Evolutionary conservation across 2,888 invertebrate species (phyloP).

Genomic region (Gisinianus flammeolus): DNA sequence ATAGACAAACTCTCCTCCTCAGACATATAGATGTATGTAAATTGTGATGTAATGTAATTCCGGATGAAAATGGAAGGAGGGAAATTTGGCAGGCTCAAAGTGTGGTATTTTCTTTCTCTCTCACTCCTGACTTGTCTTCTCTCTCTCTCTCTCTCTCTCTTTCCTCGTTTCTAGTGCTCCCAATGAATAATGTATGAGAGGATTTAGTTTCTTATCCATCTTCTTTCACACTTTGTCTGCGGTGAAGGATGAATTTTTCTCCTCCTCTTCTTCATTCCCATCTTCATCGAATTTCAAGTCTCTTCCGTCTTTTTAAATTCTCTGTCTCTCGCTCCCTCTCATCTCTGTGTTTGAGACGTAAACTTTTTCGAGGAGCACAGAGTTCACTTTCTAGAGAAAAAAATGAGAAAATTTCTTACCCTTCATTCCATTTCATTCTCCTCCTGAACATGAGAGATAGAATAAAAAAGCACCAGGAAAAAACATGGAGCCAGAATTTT

Average conservation of each 20-base stretch:
- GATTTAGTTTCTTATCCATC: conserved; percentile 32
- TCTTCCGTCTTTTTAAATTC: not conserved
- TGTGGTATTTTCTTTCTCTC: conserved; percentile 35
- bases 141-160: conserved; percentile 1
- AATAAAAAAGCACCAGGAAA: not conserved
- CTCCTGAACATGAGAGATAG: not conserved
- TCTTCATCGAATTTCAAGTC: too few relatives aligned
- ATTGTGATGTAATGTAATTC: conserved; percentile 16
- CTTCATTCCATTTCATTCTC: not conserved
- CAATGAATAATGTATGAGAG: conserved; percentile 37
- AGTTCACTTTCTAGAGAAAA: not conserved
- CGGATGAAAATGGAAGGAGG: conserved; percentile 24
- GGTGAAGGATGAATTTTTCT: not conserved
- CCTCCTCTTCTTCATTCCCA: not conserved
- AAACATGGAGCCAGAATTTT: not conserved
- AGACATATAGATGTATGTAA: too few relatives aligned
- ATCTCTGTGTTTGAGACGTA: not conserved
- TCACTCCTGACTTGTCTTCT: conserved; percentile 3
- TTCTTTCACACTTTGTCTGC: conserved; percentile 1
- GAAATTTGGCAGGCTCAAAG: conserved; percentile 35
- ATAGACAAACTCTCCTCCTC: too few relatives aligned
- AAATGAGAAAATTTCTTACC: not conserved
- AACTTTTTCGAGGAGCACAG: not conserved
- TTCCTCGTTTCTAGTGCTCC: not conserved
- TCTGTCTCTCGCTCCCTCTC: not conserved